A percentile compares a stretch with the other conserved stretches of the same genome.
These are phyloP conservation scores for Xylota segnis DNA, from an alignment of 2,888 invertebrate species.

Conservation along the genomic window DNA sequence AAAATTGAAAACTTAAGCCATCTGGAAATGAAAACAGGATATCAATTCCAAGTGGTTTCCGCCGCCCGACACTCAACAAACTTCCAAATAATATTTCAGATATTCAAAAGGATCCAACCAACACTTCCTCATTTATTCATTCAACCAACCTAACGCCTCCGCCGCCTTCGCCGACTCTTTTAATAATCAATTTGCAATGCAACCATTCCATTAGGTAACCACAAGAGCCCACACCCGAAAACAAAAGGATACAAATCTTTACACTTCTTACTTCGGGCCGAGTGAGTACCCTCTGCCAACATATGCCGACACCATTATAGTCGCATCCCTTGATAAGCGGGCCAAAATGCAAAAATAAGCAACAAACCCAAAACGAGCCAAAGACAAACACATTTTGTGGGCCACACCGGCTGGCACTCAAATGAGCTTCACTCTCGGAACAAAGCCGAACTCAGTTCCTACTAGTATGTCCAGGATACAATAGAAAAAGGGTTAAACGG, in stretches of 20 bases:
- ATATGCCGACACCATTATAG: slow-evolving; percentile 24
- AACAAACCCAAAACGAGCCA: slow-evolving; percentile 38
- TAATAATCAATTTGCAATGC: slow-evolving; percentile 44
- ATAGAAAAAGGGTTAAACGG: slow-evolving; percentile 66
- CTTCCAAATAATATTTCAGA: background rate
- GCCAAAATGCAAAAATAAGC: slow-evolving; percentile 46
- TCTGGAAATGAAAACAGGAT: background rate
- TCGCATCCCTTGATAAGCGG: slow-evolving; percentile 51
- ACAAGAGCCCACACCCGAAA: slow-evolving; percentile 12
- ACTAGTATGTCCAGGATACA: background rate
- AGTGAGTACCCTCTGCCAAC: background rate
- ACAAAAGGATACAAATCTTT: slow-evolving; percentile 40
- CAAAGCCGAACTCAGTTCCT: slow-evolving; percentile 17
- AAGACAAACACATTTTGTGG: slow-evolving; percentile 61
- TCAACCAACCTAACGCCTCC: background rate
- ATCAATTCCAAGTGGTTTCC: slow-evolving; percentile 6
- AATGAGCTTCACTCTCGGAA: slow-evolving; percentile 46
- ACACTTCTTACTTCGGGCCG: background rate
- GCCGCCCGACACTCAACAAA: background rate
- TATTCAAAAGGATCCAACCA: background rate
- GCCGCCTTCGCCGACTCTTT: background rate
- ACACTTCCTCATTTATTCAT: slow-evolving; percentile 18
- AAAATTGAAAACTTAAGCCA: background rate
- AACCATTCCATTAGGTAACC: slow-evolving; percentile 37
- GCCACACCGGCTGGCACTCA: slow-evolving; percentile 21